These are phyloP conservation scores for Urechis unicinctus DNA, from an alignment of 2,888 invertebrate genomes.

Conservation along the genomic window DNA sequence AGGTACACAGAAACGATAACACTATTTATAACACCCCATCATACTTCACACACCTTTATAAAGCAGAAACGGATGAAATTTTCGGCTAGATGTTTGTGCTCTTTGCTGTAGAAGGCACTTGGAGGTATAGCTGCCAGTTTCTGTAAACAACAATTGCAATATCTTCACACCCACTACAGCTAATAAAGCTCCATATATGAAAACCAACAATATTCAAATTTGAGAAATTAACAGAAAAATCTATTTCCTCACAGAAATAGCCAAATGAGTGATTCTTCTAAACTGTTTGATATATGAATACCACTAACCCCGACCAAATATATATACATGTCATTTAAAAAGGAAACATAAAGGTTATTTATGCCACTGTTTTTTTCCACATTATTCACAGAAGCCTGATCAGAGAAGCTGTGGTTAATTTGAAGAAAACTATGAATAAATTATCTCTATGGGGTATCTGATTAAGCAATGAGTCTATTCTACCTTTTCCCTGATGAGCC, in stretches of 20 bases:
- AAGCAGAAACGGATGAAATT: constrained; percentile 88
- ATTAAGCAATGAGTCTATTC: too few species aligned
- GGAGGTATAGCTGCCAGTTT: constrained; percentile 91
- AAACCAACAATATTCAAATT: neutral
- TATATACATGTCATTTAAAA: neutral
- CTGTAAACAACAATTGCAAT: constrained; percentile 49
- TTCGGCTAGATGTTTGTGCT: constrained; percentile 74
- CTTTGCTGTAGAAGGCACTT: constrained; percentile 80
- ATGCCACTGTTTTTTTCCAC: too few species aligned
- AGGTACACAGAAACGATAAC: too few species aligned
- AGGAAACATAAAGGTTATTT: neutral
- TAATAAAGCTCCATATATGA: neutral
- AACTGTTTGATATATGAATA: too few species aligned
- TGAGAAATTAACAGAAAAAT: neutral
- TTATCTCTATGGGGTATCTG: neutral
- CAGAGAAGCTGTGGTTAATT: too few species aligned
- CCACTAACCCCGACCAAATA: too few species aligned
- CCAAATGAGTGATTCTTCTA: too few species aligned
- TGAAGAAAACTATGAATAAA: too few species aligned
- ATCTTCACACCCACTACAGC: neutral
- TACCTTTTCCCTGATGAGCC: constrained; percentile 79
- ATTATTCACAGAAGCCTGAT: too few species aligned
- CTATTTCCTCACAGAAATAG: too few species aligned
- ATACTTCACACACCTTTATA: constrained; percentile 64
- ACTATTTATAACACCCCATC: neutral